Percentiles rank a stretch among this genome's conserved stretches.
Conservation (phyloP, 2,797 vertebrate species). For the Diplodus sargus region DNA sequence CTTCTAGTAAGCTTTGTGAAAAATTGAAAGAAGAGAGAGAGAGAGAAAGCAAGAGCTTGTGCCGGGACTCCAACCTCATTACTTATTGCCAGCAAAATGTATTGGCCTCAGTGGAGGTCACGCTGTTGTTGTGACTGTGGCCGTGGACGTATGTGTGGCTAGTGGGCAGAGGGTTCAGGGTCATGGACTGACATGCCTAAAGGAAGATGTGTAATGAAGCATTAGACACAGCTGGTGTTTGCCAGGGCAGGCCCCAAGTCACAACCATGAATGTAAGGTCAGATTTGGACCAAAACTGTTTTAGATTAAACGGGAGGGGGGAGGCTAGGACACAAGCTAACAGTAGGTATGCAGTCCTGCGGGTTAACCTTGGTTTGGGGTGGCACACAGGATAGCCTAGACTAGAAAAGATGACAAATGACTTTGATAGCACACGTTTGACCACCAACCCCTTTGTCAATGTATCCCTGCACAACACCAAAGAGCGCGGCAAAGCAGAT, state of each 20-base stretch:
- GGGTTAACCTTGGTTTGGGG: conserved; percentile 61
- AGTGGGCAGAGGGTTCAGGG: conserved; percentile 80
- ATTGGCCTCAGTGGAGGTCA: conserved; percentile 70
- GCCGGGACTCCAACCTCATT: conserved; percentile 37
- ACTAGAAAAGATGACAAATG: conserved; percentile 70
- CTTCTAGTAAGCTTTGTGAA: conserved; percentile 51
- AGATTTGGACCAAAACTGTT: conserved; percentile 68
- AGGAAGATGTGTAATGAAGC: conserved; percentile 86
- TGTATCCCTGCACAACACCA: conserved; percentile 52
- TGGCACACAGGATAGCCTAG: conserved; percentile 29
- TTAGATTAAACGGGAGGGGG: conserved; percentile 56
- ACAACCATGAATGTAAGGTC: conserved; percentile 79
- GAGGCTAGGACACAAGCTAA: conserved; percentile 19
- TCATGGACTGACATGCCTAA: conserved; percentile 76
- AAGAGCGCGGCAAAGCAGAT: conserved; percentile 71
- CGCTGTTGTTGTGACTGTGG: conserved; percentile 57
- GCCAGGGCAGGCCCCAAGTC: conserved; percentile 80
- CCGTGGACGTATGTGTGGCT: conserved; percentile 58
- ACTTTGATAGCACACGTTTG: conserved; percentile 66
- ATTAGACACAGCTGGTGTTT: conserved; percentile 84
- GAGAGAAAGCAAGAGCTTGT: background rate
- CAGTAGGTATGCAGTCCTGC: conserved; percentile 1
- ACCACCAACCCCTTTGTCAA: conserved; percentile 68
- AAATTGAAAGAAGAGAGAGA: conserved; percentile 7
- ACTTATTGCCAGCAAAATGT: conserved; percentile 51